Evolutionary conservation across 2,888 invertebrate genomes (phyloP).

Genomic region (Empis livida): DNA sequence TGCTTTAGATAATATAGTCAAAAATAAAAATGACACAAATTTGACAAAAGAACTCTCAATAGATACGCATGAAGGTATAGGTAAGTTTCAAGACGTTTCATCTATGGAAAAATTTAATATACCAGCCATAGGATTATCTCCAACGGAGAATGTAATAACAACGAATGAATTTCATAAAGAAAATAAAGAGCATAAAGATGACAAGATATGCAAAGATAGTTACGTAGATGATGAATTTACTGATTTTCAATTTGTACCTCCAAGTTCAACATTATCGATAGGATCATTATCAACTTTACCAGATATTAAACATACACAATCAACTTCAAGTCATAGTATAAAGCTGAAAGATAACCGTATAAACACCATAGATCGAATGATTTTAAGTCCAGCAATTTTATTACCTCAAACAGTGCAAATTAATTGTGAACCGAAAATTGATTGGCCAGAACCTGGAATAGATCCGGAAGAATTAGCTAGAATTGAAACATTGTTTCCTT

Average conservation of each 20-base stretch:
- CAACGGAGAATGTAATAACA: too few relatives aligned
- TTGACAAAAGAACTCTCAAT: too few relatives aligned
- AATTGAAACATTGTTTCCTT: slow-evolving; percentile 33
- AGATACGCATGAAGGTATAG: too few relatives aligned
- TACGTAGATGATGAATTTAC: slow-evolving; percentile 38
- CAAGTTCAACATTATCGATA: slow-evolving; percentile 9
- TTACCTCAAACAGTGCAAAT: slow-evolving; percentile 27
- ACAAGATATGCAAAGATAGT: too few relatives aligned
- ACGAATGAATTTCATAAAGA: too few relatives aligned
- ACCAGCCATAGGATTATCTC: too few relatives aligned
- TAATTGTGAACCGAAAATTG: slow-evolving; percentile 31
- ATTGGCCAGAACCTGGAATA: slow-evolving; percentile 42
- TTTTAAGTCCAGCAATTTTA: slow-evolving; percentile 30
- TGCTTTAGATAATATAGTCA: too few relatives aligned
- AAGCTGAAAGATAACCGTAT: slow-evolving; percentile 11
- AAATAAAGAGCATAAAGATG: too few relatives aligned
- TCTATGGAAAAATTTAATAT: too few relatives aligned
- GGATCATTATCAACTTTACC: slow-evolving; percentile 10
- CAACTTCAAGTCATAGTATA: slow-evolving; percentile 11
- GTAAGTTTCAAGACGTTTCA: too few relatives aligned
- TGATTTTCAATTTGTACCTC: slow-evolving; percentile 36
- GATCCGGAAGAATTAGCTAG: slow-evolving; percentile 33
- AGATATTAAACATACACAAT: slow-evolving; percentile 6
- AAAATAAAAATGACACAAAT: too few relatives aligned
- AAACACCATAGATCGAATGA: slow-evolving; percentile 22